Conservation (phyloP, 1,140 invertebrate species). For the Aphelinus certus region DNA sequence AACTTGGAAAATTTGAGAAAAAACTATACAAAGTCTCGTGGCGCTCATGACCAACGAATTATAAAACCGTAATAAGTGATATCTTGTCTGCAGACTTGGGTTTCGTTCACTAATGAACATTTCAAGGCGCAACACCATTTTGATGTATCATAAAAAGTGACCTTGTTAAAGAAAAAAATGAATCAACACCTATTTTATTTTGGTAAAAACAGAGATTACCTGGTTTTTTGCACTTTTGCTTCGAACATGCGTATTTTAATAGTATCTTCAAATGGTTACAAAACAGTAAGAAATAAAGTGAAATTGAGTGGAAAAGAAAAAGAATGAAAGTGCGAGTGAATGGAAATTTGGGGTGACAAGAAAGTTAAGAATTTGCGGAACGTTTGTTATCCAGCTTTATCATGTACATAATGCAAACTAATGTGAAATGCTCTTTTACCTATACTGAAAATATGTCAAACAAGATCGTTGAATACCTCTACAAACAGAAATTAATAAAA, state of each 20-base stretch:
- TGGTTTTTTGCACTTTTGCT: slow-evolving; percentile 16
- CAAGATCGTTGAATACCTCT: slow-evolving; percentile 25
- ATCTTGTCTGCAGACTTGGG: neutral
- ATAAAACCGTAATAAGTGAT: slow-evolving; percentile 5
- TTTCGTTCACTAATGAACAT: neutral
- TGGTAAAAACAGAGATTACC: slow-evolving; percentile 5
- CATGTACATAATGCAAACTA: slow-evolving; percentile 49
- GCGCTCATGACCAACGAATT: slow-evolving; percentile 17
- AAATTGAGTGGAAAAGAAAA: slow-evolving; percentile 5
- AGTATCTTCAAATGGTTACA: slow-evolving; percentile 5
- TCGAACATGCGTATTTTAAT: slow-evolving; percentile 7
- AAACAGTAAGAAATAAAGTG: neutral
- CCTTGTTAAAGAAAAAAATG: slow-evolving; percentile 20
- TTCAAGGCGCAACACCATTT: slow-evolving; percentile 22
- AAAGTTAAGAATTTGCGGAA: slow-evolving; percentile 4
- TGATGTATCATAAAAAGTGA: slow-evolving; percentile 26
- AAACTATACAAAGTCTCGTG: neutral
- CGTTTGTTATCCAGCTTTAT: slow-evolving; percentile 39
- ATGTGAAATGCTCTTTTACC: slow-evolving; percentile 32
- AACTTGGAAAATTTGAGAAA: neutral
- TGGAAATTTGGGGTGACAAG: neutral
- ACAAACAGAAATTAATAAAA: neutral
- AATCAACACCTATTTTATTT: slow-evolving; percentile 19
- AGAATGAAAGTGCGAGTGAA: neutral
- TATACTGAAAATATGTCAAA: slow-evolving; percentile 20